Evolutionary conservation across 2,888 invertebrate species (phyloP).

Genomic region (Leptopilina myrica): DNA sequence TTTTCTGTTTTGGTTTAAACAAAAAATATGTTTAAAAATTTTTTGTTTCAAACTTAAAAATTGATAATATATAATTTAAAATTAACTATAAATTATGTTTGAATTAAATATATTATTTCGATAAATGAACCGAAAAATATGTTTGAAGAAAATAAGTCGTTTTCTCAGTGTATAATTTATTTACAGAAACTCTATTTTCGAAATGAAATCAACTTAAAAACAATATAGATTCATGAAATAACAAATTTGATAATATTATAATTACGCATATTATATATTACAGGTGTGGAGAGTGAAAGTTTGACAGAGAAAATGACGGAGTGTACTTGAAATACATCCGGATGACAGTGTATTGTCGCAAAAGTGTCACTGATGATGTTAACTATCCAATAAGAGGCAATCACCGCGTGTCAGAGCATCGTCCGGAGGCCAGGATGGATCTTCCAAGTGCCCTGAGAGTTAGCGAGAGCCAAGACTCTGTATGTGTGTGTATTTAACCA

Average conservation of each 20-base stretch:
- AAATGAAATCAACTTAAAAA: too few relatives aligned
- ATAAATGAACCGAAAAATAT: too few relatives aligned
- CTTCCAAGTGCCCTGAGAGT: constrained; percentile 46
- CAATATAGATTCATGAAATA: background rate
- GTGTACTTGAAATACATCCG: constrained; percentile 50
- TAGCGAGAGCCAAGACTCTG: constrained; percentile 32
- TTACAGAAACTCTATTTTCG: too few relatives aligned
- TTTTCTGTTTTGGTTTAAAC: too few relatives aligned
- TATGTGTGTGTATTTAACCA: constrained; percentile 42
- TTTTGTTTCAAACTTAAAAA: too few relatives aligned
- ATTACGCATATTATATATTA: background rate
- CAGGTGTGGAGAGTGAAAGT: background rate
- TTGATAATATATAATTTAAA: too few relatives aligned
- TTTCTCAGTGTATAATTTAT: too few relatives aligned
- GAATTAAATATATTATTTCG: too few relatives aligned
- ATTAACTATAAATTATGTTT: too few relatives aligned
- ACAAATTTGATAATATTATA: background rate
- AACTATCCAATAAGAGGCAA: constrained; percentile 79
- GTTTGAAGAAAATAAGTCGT: too few relatives aligned
- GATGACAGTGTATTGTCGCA: constrained; percentile 50
- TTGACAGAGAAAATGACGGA: constrained; percentile 33
- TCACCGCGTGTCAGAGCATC: constrained; percentile 77
- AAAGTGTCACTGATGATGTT: constrained; percentile 68
- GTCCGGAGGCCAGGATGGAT: constrained; percentile 54
- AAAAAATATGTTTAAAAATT: too few relatives aligned